These are phyloP conservation scores for Philaethria dido DNA, from an alignment of 2,888 invertebrate species.

Conservation along the genomic window DNA sequence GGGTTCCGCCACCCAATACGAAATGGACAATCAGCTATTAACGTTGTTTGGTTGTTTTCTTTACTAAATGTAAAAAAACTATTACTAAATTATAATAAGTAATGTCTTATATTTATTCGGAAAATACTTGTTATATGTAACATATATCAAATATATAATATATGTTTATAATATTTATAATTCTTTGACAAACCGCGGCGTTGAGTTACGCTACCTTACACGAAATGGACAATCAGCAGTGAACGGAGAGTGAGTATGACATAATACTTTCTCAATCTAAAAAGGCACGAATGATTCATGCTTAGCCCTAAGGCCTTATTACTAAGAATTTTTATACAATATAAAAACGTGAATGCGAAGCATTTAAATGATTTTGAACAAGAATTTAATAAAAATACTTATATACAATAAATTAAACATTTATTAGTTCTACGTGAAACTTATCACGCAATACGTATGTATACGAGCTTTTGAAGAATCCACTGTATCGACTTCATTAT, in stretches of 20 bases:
- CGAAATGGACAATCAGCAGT: not conserved
- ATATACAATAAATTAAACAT: slow-evolving; percentile 9
- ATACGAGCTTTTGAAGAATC: slow-evolving; percentile 21
- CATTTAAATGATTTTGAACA: not conserved
- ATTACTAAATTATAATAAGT: no score
- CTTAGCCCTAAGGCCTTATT: no score
- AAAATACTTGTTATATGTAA: no score
- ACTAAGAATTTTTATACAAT: not conserved
- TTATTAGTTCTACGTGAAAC: slow-evolving; percentile 15
- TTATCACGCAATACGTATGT: slow-evolving; percentile 17
- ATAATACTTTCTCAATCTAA: not conserved
- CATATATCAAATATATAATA: no score
- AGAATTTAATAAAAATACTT: slow-evolving; percentile 15
- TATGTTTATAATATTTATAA: no score
- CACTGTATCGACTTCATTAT: not conserved
- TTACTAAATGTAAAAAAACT: no score
- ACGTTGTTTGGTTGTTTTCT: no score
- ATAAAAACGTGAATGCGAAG: not conserved
- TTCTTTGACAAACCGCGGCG: no score
- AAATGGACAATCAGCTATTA: not conserved
- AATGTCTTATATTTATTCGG: no score
- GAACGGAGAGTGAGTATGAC: not conserved
- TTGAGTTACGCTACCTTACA: no score
- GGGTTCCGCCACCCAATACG: no score
- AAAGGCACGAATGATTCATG: no score